Evolutionary conservation across 2,797 vertebrate genomes (phyloP).

Genomic region (Pteropus rufus): DNA sequence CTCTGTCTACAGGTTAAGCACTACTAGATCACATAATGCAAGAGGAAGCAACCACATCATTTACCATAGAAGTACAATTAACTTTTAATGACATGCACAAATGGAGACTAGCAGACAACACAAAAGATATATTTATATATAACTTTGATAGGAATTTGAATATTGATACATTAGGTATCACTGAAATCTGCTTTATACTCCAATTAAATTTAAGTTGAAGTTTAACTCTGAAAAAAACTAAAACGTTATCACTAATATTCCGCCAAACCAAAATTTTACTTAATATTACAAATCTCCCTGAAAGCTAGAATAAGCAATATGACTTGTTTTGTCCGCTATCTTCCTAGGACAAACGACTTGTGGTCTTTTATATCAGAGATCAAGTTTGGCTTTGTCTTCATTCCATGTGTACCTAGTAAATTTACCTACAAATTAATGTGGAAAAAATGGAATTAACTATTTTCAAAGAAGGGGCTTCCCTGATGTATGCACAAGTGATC

Average conservation of each 20-base stretch:
- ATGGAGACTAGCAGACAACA: neutral
- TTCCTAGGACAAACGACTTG: neutral
- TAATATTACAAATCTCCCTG: neutral
- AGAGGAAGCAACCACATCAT: constrained; percentile 32
- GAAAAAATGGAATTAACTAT: neutral
- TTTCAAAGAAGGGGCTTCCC: constrained; percentile 6
- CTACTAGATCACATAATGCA: neutral
- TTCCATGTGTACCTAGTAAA: neutral
- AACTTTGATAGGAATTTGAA: constrained; percentile 1
- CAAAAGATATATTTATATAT: neutral
- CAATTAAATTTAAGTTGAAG: constrained; percentile 25
- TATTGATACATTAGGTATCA: neutral
- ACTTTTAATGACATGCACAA: neutral
- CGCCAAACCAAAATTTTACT: neutral
- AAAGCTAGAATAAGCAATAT: neutral
- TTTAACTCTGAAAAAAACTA: constrained; percentile 13
- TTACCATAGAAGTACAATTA: neutral
- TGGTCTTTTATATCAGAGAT: constrained; percentile 7
- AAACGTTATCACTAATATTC: neutral
- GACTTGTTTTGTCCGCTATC: neutral
- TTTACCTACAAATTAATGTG: neutral
- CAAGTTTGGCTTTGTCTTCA: constrained; percentile 8
- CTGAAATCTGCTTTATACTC: constrained; percentile 18
- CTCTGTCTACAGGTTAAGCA: neutral
- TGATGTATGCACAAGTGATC: neutral